phyloP scores from a whole-genome alignment of 2,797 vertebrate genomes.

The Poecilia gillii region DNA sequence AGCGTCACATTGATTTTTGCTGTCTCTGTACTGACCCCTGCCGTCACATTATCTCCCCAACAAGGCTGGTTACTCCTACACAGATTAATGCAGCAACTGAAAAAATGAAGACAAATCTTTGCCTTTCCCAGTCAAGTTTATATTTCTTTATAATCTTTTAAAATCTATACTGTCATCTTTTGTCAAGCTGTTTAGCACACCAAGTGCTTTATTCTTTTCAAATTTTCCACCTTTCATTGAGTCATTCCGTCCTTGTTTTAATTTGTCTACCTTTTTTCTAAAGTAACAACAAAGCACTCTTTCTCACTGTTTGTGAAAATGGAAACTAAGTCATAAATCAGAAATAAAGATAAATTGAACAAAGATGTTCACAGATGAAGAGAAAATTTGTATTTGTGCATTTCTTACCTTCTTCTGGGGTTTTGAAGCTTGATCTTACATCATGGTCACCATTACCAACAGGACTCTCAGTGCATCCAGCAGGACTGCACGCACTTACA shows the following conservation, averaged over 20 bases:
- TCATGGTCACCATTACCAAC: constrained; percentile 41
- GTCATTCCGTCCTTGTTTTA: constrained; percentile 1
- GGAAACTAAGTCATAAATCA: constrained; percentile 2
- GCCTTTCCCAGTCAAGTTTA: constrained; percentile 33
- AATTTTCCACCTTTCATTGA: constrained; percentile 7
- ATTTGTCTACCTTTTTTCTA: constrained; percentile 13
- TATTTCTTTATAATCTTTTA: constrained; percentile 21
- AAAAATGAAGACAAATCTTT: constrained; percentile 57
- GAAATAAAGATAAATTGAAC: neutral
- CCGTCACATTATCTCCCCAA: constrained; percentile 82
- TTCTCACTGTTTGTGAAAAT: neutral
- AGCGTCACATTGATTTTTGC: constrained; percentile 80
- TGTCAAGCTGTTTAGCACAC: constrained; percentile 26
- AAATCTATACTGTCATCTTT: neutral
- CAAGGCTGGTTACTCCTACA: constrained; percentile 78
- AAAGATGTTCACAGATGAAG: neutral
- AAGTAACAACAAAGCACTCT: constrained; percentile 9
- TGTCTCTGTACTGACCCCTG: constrained; percentile 78
- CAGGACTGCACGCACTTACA: constrained; percentile 88
- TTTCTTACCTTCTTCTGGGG: constrained; percentile 92
- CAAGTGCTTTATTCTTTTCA: constrained; percentile 8
- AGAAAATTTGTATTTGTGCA: constrained; percentile 6
- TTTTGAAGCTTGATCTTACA: constrained; percentile 85
- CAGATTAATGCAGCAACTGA: constrained; percentile 75
- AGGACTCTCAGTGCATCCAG: constrained; percentile 89